Base-by-base conservation (phyloP, 1,140 invertebrate genomes). In the Chironomus tepperi region DNA sequence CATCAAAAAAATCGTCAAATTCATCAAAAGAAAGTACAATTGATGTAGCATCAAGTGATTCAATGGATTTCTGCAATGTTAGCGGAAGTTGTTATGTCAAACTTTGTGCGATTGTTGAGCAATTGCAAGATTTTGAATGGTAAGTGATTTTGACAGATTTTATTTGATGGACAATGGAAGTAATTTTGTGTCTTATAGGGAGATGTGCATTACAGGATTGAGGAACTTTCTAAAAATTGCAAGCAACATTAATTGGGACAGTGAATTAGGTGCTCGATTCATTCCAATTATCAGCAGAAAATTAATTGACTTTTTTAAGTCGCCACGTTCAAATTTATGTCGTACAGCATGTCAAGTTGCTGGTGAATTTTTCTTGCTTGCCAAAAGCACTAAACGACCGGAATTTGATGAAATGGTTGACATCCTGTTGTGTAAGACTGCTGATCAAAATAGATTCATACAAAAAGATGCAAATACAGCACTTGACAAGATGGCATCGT, bases 361-460 rank as follows among this genome's bases (percentile, higher is more conserved):
- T 70, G 65, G 65, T 70, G 73, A 70, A 73, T 43, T 73, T 42
- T 73, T 73, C 15, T 10, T 42, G 12, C 15, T 73, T 1, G 42
- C 42, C 0, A 73, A 73, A 73, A 73, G 72, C 12, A 73, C 72
- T n/a, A 73, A 73, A n/a, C 72, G 72, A 6, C 72, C 72, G 34
- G 89, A 90, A 80, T 83, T 88, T 74, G 89, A 90, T 76, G 85
- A 86, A 74, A 85, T 88, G 73, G 84, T 85, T 0, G 84, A 84
- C 76, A 81, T 84, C 42, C 79, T 91, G 18, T 79, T 91, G 21
- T 83, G 82, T 75, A 88, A 88, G 79, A 85, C 85, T 67, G 86
- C 87, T 3, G 89, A 90, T 77, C 86, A 86, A 24, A 89, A 88
- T 79, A 86, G 85, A 76, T 90, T 90, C 78, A 88, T 91, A 73